phyloP scores from a whole-genome alignment of 1,140 invertebrate genomes.

The Caenorhabditis brenneri region DNA sequence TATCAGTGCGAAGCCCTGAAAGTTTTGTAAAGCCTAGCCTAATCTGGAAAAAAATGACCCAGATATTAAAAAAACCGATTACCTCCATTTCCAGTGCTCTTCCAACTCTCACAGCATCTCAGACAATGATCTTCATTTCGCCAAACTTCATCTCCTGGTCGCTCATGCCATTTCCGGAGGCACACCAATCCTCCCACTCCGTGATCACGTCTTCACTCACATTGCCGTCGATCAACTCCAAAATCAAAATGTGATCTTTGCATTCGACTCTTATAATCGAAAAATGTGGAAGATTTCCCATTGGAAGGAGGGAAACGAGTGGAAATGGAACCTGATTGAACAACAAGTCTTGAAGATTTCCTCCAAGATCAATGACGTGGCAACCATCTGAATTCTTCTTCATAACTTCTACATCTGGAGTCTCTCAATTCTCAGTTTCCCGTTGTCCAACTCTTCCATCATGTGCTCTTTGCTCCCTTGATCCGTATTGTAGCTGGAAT shows the following conservation, averaged over 20 bases:
- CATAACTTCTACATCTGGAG: conserved; percentile 47
- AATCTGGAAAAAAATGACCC: too few species aligned
- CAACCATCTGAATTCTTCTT: conserved; percentile 66
- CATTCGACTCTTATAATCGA: conserved; percentile 38
- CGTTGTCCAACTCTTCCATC: conserved; percentile 59
- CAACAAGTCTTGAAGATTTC: conserved; percentile 51
- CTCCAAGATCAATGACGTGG: conserved; percentile 53
- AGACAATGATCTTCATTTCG: conserved; percentile 89
- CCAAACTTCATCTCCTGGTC: conserved; percentile 89
- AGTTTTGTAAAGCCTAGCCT: too few species aligned
- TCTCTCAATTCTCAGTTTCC: conserved; percentile 65
- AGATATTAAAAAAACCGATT: too few species aligned
- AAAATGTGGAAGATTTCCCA: conserved; percentile 56
- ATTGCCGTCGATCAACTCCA: conserved; percentile 80
- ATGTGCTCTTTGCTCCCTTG: conserved; percentile 62
- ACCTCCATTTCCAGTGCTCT: conserved; percentile 64
- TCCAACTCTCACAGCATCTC: conserved; percentile 63
- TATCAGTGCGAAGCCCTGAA: too few species aligned
- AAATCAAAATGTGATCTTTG: conserved; percentile 55
- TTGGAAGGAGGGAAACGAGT: conserved; percentile 49
- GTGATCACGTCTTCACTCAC: conserved; percentile 82
- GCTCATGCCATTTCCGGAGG: conserved; percentile 72
- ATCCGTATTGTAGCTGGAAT: conserved; percentile 71
- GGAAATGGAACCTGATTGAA: conserved; percentile 55
- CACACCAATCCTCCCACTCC: conserved; percentile 85